These are phyloP conservation scores for Luffia ferchaultella DNA, from an alignment of 2,888 invertebrate genomes.

Conservation along the genomic window DNA sequence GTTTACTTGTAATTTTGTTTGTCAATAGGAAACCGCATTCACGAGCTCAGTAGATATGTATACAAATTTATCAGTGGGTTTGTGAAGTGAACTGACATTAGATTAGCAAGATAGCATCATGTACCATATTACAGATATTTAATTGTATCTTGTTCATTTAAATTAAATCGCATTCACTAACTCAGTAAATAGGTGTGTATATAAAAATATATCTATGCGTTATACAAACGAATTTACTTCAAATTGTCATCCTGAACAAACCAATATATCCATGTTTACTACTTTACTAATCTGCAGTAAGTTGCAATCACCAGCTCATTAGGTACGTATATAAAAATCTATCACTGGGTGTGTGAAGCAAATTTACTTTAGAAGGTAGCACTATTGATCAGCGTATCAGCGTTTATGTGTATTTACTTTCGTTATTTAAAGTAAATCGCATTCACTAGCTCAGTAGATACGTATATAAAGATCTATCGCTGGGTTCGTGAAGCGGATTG, in stretches of 20 bases:
- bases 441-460: not conserved
- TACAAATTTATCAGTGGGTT: conserved; percentile 17
- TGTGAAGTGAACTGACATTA: conserved; percentile 12
- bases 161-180: not conserved
- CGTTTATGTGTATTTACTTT: not conserved
- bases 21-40: conserved; percentile 14
- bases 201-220: not conserved
- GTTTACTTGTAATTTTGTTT: too few species aligned
- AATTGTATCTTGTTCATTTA: not conserved
- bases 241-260: not conserved
- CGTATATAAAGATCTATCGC: not conserved
- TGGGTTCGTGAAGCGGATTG: conserved; percentile 3
- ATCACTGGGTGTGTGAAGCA: conserved; percentile 13
- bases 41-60: conserved; percentile 17
- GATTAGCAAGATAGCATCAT: too few species aligned
- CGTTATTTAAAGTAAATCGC: not conserved
- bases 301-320: conserved; percentile 8
- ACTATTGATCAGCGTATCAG: not conserved
- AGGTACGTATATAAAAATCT: conserved; percentile 10
- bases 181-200: not conserved
- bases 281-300: not conserved
- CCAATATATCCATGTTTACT: not conserved
- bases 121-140: too few species aligned
- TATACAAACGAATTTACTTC: not conserved
- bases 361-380: not conserved